These are phyloP conservation scores for Gallinago solitaria DNA, from an alignment of 2,797 vertebrate genomes.

Conservation along the genomic window DNA sequence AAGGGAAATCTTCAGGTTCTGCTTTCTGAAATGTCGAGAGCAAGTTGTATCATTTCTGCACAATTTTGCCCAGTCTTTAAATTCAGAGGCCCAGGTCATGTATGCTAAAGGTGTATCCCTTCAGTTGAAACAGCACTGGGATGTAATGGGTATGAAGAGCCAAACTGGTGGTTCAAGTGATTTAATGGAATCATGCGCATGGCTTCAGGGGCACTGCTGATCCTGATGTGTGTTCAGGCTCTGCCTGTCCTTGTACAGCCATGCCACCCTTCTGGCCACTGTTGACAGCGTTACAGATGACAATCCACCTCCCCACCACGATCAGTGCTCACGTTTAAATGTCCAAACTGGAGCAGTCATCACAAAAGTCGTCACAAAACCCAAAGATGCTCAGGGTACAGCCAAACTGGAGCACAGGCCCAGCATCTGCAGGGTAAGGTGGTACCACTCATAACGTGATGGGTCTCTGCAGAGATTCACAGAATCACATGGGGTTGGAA, in stretches of 20 bases:
- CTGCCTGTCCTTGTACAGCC: not conserved
- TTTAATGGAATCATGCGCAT: not conserved
- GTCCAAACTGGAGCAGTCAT: conserved; percentile 22
- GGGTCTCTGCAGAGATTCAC: conserved; percentile 7
- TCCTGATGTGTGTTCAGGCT: not conserved
- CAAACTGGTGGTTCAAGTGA: not conserved
- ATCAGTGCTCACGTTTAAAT: not conserved
- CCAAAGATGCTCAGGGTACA: conserved; percentile 36
- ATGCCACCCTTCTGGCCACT: not conserved
- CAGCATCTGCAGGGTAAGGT: conserved; percentile 34
- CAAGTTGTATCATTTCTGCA: not conserved
- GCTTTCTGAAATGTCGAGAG: not conserved
- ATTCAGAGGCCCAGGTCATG: not conserved
- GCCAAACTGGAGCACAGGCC: conserved; percentile 5
- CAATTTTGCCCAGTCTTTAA: not conserved
- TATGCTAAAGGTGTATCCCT: not conserved
- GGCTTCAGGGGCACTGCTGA: not conserved
- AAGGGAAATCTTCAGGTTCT: not conserved
- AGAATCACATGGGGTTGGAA: too few species aligned
- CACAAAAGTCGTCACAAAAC: conserved; percentile 6
- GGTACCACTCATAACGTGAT: not conserved
- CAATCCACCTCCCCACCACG: fast-evolving
- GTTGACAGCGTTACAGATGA: fast-evolving
- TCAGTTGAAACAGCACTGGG: too few species aligned
- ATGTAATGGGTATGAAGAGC: not conserved